These are phyloP conservation scores for Perca schrenkii DNA, from an alignment of 2,113 vertebrate species.

Conservation along the genomic window DNA sequence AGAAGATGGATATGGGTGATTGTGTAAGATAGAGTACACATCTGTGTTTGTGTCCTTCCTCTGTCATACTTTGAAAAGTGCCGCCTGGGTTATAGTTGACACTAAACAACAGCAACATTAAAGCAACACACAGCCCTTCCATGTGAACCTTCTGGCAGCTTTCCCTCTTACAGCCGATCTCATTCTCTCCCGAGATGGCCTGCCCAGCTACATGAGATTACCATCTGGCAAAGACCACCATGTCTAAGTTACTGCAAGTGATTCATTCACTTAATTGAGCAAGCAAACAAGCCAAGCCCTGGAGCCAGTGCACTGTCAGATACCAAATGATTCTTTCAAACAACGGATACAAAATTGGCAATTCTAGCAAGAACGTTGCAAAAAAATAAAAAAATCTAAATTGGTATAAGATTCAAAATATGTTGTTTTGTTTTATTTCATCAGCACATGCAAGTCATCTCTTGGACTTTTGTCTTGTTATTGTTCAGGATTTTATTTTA, in stretches of 20 bases:
- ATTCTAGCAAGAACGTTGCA: neutral
- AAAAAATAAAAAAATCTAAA: constrained; percentile 30
- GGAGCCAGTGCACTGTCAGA: constrained; percentile 38
- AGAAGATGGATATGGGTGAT: neutral
- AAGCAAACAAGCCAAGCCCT: constrained; percentile 57
- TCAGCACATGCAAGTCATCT: neutral
- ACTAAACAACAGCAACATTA: constrained; percentile 35
- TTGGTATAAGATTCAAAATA: constrained; percentile 24
- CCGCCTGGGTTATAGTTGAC: constrained; percentile 4
- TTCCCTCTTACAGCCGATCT: constrained; percentile 34
- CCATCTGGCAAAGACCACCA: constrained; percentile 64
- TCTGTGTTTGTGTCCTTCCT: neutral
- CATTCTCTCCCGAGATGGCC: constrained; percentile 35
- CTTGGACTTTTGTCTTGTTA: neutral
- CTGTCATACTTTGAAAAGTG: constrained; percentile 6
- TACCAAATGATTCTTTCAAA: constrained; percentile 35
- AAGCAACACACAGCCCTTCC: constrained; percentile 26
- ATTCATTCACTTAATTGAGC: constrained; percentile 64
- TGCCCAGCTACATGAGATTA: constrained; percentile 51
- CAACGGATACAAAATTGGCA: constrained; percentile 15
- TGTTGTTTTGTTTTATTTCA: constrained; percentile 17
- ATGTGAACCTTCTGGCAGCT: constrained; percentile 46
- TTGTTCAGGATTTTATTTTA: neutral
- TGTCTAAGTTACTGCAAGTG: constrained; percentile 58
- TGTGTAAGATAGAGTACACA: neutral